Evolutionary conservation across 2,797 vertebrate genomes (phyloP), one percentile per base, ranked within the genome.

Genomic region (Acanthurus lineatus): DNA sequence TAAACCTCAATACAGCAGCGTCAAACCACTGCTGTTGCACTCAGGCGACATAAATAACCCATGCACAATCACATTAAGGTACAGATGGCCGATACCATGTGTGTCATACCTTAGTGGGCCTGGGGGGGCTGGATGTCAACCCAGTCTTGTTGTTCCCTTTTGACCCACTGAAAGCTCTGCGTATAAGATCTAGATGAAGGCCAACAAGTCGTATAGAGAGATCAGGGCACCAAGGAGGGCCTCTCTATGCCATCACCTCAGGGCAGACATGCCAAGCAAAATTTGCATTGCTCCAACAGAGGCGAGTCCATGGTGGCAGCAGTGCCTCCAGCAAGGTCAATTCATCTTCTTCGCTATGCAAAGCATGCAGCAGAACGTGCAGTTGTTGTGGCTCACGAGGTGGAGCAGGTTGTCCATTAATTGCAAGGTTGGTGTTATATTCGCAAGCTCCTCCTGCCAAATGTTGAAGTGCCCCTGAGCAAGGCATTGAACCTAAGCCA

Each of bases 301-400:
- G 66, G n/a, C 15, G 12, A 20, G 9, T 48, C 47, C 0, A 1
- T 42, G 8, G 52, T 47, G 10, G 17, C 7, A 65, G 20, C 28
- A 71, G 12, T 1, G 5, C 25, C 58, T 20, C 49, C 2, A 60
- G 59, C 44, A 76, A 79, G 62, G 76, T 62, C 58, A 73, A 32
- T 76, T 66, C 28, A 63, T 59, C 49, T 45, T 57, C 48, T 19
- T 42, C 20, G 19, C 49, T 19, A 19, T 28, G 15, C 63, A 38
- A 19, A 68, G 28, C 47, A 17, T 16, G 9, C 28, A 58, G 57
- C 25, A 45, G 38, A 19, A 72, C 22, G 10, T 32, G 9, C 14
- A 47, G 65, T 6, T 2, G 22, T 28, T 69, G 53, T n/a, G 15
- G 20, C 44, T 67, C 57, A 76, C 32, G 22, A 62, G 22, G 19